phyloP scores from a whole-genome alignment of 1,140 invertebrate genomes.

The silkworm (Bombyx mori) region ASM3026992v2 NC_085129.1:18131001-18131500 shows the following conservation, averaged over 20 bases:
- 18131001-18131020: slow-evolving; percentile 39
- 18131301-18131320: slow-evolving; percentile 27
- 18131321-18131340: slow-evolving; percentile 54
- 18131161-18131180: slow-evolving; percentile 26
- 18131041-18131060: slow-evolving; percentile 19
- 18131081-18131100: slow-evolving; percentile 35
- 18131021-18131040: slow-evolving; percentile 37
- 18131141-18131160: slow-evolving; percentile 27
- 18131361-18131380: slow-evolving; percentile 9
- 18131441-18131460: too few species aligned
- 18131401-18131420: too few species aligned
- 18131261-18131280: slow-evolving; percentile 10
- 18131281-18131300: slow-evolving; percentile 3
- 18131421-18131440: too few species aligned
- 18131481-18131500: too few species aligned
- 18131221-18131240: slow-evolving; percentile 10
- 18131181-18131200: slow-evolving; percentile 14
- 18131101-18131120: slow-evolving; percentile 39
- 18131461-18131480: too few species aligned
- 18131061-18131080: slow-evolving; percentile 43
- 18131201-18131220: slow-evolving; percentile 11
- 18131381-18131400: too few species aligned
- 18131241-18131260: slow-evolving; percentile 1
- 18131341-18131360: slow-evolving; percentile 43
- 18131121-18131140: slow-evolving; percentile 42